These are phyloP conservation scores for Tympanuchus pallidicinctus DNA, from an alignment of 2,113 vertebrate species.

Conservation along the genomic window DNA sequence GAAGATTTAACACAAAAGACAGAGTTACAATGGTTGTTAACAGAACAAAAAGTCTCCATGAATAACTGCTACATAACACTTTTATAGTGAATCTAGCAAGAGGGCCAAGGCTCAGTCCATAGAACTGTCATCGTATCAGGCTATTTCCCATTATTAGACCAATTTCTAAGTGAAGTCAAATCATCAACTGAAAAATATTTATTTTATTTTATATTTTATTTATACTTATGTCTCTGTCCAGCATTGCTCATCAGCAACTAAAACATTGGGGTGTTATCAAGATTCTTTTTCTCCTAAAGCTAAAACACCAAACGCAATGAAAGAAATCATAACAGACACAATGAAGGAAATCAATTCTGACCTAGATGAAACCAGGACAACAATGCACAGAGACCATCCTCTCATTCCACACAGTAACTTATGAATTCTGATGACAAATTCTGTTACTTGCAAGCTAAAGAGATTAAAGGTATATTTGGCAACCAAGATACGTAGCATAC, in stretches of 20 bases:
- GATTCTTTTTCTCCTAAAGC: neutral
- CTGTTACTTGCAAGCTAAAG: neutral
- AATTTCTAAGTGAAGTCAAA: neutral
- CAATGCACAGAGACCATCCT: neutral
- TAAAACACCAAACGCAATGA: neutral
- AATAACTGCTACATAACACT: neutral
- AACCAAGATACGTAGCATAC: neutral
- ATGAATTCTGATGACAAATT: constrained; percentile 15
- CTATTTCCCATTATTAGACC: neutral
- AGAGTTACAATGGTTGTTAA: neutral
- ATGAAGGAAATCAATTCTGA: neutral
- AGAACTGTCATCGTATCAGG: neutral
- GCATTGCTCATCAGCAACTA: neutral
- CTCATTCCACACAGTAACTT: neutral
- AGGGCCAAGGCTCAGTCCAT: neutral
- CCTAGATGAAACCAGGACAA: neutral
- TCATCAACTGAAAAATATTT: neutral
- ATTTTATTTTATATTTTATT: neutral
- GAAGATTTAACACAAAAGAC: neutral
- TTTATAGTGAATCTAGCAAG: neutral
- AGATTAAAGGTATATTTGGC: neutral
- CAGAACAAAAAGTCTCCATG: neutral
- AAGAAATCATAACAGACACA: neutral
- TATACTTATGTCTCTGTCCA: neutral
- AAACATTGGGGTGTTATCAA: neutral